Evolutionary conservation across 1,140 invertebrate species (phyloP).

Genomic region (Coenobita brevimanus): DNA sequence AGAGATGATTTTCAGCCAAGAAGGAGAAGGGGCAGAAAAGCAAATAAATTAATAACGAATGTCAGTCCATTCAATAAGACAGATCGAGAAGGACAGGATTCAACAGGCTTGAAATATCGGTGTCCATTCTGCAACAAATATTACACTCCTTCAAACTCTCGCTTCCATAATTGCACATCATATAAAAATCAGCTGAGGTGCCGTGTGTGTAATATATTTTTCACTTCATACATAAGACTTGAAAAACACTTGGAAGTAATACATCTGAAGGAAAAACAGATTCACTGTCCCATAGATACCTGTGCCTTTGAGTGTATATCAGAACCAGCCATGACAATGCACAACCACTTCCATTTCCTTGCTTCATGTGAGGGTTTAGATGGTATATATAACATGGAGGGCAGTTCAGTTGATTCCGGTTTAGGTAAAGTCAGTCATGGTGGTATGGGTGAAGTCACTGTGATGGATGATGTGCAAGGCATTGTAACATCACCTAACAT

Average conservation of each 20-base stretch:
- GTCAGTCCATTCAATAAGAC: background rate
- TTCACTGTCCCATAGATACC: constrained; percentile 15
- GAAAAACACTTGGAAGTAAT: constrained; percentile 58
- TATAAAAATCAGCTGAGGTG: constrained; percentile 56
- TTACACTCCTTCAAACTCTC: constrained; percentile 45
- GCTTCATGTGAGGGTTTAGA: background rate
- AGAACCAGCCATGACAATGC: constrained; percentile 30
- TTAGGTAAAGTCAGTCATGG: background rate
- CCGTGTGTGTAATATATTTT: constrained; percentile 50
- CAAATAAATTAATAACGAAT: background rate
- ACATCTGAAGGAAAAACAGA: constrained; percentile 38
- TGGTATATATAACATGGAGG: background rate
- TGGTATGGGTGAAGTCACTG: constrained; percentile 18
- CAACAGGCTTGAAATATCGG: constrained; percentile 13
- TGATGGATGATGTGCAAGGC: constrained; percentile 45
- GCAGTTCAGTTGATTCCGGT: background rate
- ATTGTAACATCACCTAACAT: constrained; percentile 38
- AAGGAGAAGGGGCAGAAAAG: constrained; percentile 36
- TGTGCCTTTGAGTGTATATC: constrained; percentile 41
- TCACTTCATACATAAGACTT: constrained; percentile 43
- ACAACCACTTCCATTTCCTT: constrained; percentile 51
- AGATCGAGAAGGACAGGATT: background rate
- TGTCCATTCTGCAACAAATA: constrained; percentile 49
- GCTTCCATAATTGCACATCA: constrained; percentile 48
- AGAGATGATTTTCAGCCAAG: background rate